These are phyloP conservation scores for Bolinopsis microptera DNA, from an alignment of 37 sponge, comb jelly and placozoan genomes.

Conservation along the genomic window DNA sequence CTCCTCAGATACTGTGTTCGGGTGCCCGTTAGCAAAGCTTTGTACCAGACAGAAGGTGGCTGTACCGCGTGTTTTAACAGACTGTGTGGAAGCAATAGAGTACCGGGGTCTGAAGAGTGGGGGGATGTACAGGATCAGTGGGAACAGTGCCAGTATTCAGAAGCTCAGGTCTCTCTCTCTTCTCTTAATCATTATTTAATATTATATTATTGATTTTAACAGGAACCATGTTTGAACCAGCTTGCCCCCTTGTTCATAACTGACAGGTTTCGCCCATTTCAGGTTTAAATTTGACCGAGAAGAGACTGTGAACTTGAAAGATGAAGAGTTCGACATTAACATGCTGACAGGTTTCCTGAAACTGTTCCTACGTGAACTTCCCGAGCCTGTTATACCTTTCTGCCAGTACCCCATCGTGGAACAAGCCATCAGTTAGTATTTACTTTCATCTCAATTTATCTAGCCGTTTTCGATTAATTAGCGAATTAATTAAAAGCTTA, in stretches of 20 bases:
- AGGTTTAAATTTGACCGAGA: slow-evolving; percentile 61
- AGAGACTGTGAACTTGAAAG: slow-evolving; percentile 43
- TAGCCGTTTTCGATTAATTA: background rate
- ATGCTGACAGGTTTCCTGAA: slow-evolving; percentile 54
- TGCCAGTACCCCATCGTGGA: slow-evolving; percentile 6
- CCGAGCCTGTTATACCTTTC: slow-evolving; percentile 55
- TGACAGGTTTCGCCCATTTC: no score
- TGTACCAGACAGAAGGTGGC: slow-evolving; percentile 22
- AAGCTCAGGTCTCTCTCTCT: slow-evolving; percentile 4
- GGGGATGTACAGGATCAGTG: slow-evolving; percentile 55
- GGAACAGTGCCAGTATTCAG: slow-evolving; percentile 62
- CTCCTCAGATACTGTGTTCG: slow-evolving; percentile 54
- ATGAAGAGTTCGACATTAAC: slow-evolving; percentile 49
- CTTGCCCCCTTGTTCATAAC: no score
- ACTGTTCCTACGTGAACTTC: slow-evolving; percentile 24
- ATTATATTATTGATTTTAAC: no score
- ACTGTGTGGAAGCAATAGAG: slow-evolving; percentile 61
- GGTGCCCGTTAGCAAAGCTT: slow-evolving; percentile 31
- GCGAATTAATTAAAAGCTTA: no score
- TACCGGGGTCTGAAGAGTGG: slow-evolving; percentile 20
- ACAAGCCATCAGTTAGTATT: slow-evolving; percentile 6
- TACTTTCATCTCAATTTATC: background rate
- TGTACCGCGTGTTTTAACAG: slow-evolving; percentile 19
- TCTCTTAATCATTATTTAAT: background rate
- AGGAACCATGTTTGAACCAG: no score